phyloP scores from a whole-genome alignment of 2,888 invertebrate species.

The Chalcis sispes region DNA sequence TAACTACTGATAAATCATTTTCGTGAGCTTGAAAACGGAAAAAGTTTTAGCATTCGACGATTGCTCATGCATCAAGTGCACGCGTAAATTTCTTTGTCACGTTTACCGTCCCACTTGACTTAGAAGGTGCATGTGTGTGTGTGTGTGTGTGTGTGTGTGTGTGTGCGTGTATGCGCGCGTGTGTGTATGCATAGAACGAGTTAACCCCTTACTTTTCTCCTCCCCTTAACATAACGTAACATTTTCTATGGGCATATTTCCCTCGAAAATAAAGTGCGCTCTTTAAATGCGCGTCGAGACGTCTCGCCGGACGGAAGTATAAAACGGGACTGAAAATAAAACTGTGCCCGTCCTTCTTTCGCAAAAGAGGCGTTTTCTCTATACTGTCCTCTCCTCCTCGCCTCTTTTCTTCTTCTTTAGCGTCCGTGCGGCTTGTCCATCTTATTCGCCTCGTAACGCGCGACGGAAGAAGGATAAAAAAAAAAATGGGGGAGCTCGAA shows the following conservation, averaged over 20 bases:
- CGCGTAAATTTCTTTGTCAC: neutral
- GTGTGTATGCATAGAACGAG: too few relatives aligned
- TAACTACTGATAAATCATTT: neutral
- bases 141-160: too few relatives aligned
- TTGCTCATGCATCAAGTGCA: neutral
- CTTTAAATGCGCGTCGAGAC: slow-evolving; percentile 57
- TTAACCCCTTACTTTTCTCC: too few relatives aligned
- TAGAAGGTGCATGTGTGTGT: too few relatives aligned
- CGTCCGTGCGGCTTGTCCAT: too few relatives aligned
- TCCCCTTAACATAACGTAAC: slow-evolving; percentile 22
- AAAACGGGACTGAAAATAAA: slow-evolving; percentile 61
- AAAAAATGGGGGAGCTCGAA: slow-evolving; percentile 7
- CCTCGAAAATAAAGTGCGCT: slow-evolving; percentile 50
- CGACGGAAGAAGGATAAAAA: slow-evolving; percentile 15
- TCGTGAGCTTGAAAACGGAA: neutral
- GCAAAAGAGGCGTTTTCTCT: slow-evolving; percentile 20
- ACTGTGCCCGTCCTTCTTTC: slow-evolving; percentile 31
- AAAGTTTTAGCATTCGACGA: neutral
- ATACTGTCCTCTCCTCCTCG: neutral
- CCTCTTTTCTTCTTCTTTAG: too few relatives aligned
- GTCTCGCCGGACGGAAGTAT: slow-evolving; percentile 67
- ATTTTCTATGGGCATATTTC: slow-evolving; percentile 41
- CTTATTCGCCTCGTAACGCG: slow-evolving; percentile 50
- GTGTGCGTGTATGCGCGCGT: too few relatives aligned
- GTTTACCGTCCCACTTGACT: too few relatives aligned